Base-by-base conservation (phyloP, 2,797 vertebrate species). In the Lates japonicus region DNA sequence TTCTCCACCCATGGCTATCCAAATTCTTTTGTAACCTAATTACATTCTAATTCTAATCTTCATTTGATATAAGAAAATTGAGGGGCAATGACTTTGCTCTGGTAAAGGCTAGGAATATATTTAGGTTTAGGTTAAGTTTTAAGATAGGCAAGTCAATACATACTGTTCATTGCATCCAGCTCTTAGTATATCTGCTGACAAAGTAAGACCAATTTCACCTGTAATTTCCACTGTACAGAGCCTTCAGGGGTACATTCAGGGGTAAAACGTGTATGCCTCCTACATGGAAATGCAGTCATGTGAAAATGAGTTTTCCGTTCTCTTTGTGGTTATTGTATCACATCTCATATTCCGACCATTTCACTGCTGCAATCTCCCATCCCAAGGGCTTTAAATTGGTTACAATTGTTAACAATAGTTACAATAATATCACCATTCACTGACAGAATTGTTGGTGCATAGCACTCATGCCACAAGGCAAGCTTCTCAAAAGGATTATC, bases 401-500 rank as follows among this genome's bases (percentile, higher is more conserved):
- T 77, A 63, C 67, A 81, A 41, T 61, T 81, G 69, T 72, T 74
- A 81, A 78, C 64, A 81, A 58, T 74, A 59, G 63, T 72, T 75
- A 60, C 54, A 85, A 55, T 76, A 80, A 82, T 70, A 80, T 74
- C 48, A 44, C 65, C 25, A 31, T 74, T 81, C 49, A 67, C 41
- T 58, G 64, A 80, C 65, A 76, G 69, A 67, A 80, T 69, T 87
- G 63, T 76, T 48, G 37, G 48, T 52, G 76, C 58, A 61, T 12
- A 12, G 44, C 80, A 42, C 69, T 73, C 51, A 63, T 37, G 64
- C 57, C 69, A 87, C 44, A 65, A 76, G 71, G 54, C 64, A 76
- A 81, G 71, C 37, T 57, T 35, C 41, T 82, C 69, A 78, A 63
- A 22, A 42, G 70, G 74, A 84, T 88, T 86, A 81, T 80, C 74